Evolutionary conservation across 2,113 vertebrate species (phyloP).

Genomic region (Mesoclemmys tuberculata): DNA sequence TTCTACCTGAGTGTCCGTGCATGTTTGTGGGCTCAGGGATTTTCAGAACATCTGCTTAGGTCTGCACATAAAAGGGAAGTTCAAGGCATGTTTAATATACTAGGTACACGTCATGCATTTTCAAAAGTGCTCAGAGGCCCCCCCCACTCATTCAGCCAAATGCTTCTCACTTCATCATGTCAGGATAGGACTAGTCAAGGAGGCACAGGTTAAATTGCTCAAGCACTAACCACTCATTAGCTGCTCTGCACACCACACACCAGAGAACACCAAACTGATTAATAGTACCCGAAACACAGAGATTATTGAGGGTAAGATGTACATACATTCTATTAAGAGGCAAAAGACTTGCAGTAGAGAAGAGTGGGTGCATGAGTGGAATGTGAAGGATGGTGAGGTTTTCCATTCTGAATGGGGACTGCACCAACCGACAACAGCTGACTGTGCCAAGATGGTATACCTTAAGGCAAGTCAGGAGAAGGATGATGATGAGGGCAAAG

Average conservation of each 20-base stretch:
- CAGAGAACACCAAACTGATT: not conserved
- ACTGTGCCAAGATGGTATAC: rapidly evolving
- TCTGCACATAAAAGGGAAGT: not conserved
- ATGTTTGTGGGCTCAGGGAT: rapidly evolving
- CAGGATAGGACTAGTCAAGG: not conserved
- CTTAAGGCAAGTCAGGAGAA: not conserved
- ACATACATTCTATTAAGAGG: not conserved
- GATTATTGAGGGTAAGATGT: not conserved
- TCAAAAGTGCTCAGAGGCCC: not conserved
- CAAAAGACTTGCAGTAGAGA: not conserved
- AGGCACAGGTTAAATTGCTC: not conserved
- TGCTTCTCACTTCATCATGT: not conserved
- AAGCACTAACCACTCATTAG: not conserved
- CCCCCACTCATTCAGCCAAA: not conserved
- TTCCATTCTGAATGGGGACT: rapidly evolving
- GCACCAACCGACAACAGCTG: not conserved
- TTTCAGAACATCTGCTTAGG: not conserved
- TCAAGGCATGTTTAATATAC: not conserved
- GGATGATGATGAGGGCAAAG: not conserved
- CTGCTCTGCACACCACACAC: not conserved
- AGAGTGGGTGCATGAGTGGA: not conserved
- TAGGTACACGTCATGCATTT: not conserved
- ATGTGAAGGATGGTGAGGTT: not conserved
- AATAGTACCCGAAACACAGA: not conserved
- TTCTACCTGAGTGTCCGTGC: not conserved